Percentiles rank a stretch among this genome's conserved stretches.
These are phyloP conservation scores for Horisme vitalbata DNA, from an alignment of 2,888 invertebrate species.

Conservation along the genomic window DNA sequence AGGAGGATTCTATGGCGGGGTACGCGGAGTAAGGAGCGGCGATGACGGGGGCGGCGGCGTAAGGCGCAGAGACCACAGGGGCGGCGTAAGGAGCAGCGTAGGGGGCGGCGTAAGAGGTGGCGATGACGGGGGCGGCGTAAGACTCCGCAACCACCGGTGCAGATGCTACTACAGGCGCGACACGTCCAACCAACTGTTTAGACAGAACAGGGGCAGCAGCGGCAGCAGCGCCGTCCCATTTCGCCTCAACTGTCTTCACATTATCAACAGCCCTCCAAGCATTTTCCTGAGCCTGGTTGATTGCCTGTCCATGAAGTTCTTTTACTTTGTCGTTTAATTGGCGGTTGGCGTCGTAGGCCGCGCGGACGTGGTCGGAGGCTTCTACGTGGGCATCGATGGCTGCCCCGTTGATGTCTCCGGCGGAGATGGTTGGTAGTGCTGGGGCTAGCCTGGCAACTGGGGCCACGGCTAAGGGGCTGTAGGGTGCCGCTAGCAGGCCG, in stretches of 20 bases:
- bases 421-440: constrained; percentile 67
- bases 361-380: constrained; percentile 69
- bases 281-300: constrained; percentile 73
- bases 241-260: constrained; percentile 68
- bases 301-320: constrained; percentile 67
- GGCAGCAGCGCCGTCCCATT: constrained; percentile 71
- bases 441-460: constrained; percentile 30
- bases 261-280: constrained; percentile 75
- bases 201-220: constrained; percentile 69
- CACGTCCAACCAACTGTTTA: constrained; percentile 57
- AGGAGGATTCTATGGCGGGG: not conserved
- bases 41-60: constrained; percentile 24
- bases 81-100: constrained; percentile 7
- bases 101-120: not conserved
- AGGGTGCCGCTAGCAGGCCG: constrained; percentile 59
- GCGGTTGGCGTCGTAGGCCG: constrained; percentile 64
- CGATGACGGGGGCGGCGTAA: constrained; percentile 15
- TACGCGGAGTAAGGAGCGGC: constrained; percentile 30
- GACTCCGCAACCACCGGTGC: constrained; percentile 37
- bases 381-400: constrained; percentile 73
- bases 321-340: constrained; percentile 70
- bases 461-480: constrained; percentile 11
- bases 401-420: constrained; percentile 70
- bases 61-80: constrained; percentile 16
- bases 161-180: constrained; percentile 7